phyloP scores from a whole-genome alignment of 2,113 vertebrate genomes.

The Sebastes fasciatus region DNA sequence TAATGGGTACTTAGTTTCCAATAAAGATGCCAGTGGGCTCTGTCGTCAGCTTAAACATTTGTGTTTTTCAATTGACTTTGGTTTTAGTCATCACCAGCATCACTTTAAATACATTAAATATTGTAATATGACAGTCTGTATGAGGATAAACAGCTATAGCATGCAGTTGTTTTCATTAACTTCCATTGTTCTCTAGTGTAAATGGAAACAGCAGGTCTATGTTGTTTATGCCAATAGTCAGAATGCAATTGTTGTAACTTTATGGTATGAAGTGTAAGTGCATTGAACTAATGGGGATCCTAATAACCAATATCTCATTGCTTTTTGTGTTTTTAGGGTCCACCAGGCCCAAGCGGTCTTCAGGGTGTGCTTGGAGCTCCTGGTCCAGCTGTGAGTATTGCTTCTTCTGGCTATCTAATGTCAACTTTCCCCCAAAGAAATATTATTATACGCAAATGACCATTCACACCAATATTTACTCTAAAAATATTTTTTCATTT shows the following conservation, averaged over 20 bases:
- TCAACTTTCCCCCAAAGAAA: not conserved
- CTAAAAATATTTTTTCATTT: not conserved
- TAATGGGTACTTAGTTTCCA: conserved; percentile 8
- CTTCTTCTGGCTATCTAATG: not conserved
- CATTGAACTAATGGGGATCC: not conserved
- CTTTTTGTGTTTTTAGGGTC: conserved; percentile 85
- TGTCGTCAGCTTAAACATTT: conserved; percentile 3
- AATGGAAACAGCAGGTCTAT: not conserved
- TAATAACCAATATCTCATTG: not conserved
- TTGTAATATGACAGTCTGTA: not conserved
- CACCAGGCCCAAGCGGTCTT: conserved; percentile 91
- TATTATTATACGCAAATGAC: not conserved
- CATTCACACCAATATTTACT: not conserved
- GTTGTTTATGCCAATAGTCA: not conserved
- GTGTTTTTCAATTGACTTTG: conserved; percentile 3
- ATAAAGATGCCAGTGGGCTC: not conserved
- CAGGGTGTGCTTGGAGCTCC: conserved; percentile 96
- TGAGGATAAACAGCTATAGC: not conserved
- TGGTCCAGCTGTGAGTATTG: conserved; percentile 94
- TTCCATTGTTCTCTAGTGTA: not conserved
- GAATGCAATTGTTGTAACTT: not conserved
- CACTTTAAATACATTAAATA: not conserved
- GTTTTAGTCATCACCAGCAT: conserved; percentile 11
- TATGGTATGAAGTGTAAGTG: not conserved
- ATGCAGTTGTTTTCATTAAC: not conserved